A percentile compares a stretch with the other conserved stretches of the same genome.
Evolutionary conservation across 1,140 invertebrate genomes (phyloP).

Genomic region (Cotesia vestalis): DNA sequence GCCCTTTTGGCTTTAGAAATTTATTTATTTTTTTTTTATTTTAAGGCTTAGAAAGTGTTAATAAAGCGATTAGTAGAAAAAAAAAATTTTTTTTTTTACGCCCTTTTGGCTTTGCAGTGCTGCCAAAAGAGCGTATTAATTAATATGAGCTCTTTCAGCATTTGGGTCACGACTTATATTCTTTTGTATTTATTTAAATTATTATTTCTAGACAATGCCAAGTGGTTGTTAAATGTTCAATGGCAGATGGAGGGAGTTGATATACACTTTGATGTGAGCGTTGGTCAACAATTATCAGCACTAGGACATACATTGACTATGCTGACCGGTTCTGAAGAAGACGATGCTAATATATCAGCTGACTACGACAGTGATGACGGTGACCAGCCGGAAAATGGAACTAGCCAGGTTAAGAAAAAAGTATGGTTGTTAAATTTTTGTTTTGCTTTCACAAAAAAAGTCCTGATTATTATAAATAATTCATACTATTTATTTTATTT

Average conservation of each 20-base stretch:
- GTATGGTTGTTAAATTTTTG: constrained; percentile 54
- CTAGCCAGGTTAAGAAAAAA: constrained; percentile 65
- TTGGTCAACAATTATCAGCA: constrained; percentile 93
- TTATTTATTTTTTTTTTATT: too few species aligned
- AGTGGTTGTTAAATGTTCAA: constrained; percentile 97
- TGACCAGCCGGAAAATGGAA: constrained; percentile 74
- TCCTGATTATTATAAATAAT: neutral
- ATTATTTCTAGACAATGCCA: constrained; percentile 82
- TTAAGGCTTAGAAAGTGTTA: too few species aligned
- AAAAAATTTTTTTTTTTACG: too few species aligned
- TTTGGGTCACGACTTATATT: too few species aligned
- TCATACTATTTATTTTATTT: constrained; percentile 8
- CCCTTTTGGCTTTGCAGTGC: too few species aligned
- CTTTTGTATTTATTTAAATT: neutral
- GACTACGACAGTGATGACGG: constrained; percentile 82
- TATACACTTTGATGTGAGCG: constrained; percentile 94
- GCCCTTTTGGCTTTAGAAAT: too few species aligned
- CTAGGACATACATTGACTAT: constrained; percentile 95
- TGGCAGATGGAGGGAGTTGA: constrained; percentile 99
- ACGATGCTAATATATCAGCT: constrained; percentile 75
- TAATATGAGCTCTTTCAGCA: too few species aligned
- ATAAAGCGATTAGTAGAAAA: too few species aligned
- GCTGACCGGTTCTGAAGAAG: constrained; percentile 87
- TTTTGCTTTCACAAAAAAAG: constrained; percentile 41
- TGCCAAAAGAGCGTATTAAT: too few species aligned